Percentiles rank a stretch among this genome's conserved stretches.
These are phyloP conservation scores for Nerophis lumbriciformis DNA, from an alignment of 2,113 vertebrate genomes.

Conservation along the genomic window DNA sequence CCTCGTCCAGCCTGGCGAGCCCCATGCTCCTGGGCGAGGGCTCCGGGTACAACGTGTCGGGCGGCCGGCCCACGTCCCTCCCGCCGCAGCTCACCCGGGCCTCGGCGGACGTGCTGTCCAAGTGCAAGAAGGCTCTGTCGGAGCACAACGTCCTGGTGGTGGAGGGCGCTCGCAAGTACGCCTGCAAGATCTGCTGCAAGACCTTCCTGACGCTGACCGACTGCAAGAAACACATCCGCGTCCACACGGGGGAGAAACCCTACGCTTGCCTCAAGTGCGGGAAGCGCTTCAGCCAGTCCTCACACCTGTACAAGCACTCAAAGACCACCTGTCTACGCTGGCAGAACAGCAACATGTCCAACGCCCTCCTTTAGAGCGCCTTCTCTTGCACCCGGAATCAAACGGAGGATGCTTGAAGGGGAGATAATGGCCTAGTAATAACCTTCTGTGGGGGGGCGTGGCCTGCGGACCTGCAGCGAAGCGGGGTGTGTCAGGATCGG, in stretches of 20 bases:
- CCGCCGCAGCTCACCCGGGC: slow-evolving; percentile 89
- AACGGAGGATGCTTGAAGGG: neutral
- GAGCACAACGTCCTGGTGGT: slow-evolving; percentile 97
- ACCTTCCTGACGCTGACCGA: slow-evolving; percentile 95
- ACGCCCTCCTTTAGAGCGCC: slow-evolving; percentile 74
- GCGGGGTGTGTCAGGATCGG: no score
- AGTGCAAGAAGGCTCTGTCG: slow-evolving; percentile 95
- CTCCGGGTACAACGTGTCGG: slow-evolving; percentile 65
- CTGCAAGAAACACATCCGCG: slow-evolving; percentile 97
- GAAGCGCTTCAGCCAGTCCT: slow-evolving; percentile 95
- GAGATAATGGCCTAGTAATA: no score
- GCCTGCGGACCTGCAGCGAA: no score
- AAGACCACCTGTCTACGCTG: slow-evolving; percentile 96
- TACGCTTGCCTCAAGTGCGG: slow-evolving; percentile 97
- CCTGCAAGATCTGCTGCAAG: slow-evolving; percentile 98
- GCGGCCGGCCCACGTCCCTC: slow-evolving; percentile 56
- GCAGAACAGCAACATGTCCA: slow-evolving; percentile 92
- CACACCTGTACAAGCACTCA: slow-evolving; percentile 95
- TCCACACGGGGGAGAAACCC: slow-evolving; percentile 95
- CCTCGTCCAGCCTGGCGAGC: slow-evolving; percentile 56
- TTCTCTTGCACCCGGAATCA: no score
- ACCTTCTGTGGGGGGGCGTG: no score
- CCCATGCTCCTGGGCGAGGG: slow-evolving; percentile 80
- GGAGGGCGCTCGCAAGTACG: slow-evolving; percentile 93
- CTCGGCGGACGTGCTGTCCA: slow-evolving; percentile 92